A percentile compares a stretch with the other conserved stretches of the same genome.
phyloP scores from a whole-genome alignment of 2,888 invertebrate genomes.

The Charanyca ferruginea region DNA sequence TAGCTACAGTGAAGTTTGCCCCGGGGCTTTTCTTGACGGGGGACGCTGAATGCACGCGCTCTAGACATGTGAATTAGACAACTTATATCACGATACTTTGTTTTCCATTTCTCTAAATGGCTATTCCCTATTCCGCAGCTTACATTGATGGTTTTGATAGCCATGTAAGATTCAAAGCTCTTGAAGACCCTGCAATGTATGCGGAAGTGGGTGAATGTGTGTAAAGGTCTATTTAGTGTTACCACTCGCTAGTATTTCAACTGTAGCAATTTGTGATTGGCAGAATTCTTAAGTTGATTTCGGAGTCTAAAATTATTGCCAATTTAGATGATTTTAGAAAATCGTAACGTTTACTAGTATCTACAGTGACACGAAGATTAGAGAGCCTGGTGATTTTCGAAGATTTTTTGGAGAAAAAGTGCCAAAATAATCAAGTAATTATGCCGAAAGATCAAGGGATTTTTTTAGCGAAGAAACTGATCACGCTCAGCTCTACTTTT shows the following conservation, averaged over 20 bases:
- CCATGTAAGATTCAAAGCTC: background rate
- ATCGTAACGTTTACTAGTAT: conserved; percentile 67
- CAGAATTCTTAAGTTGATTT: conserved; percentile 74
- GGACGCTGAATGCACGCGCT: conserved; percentile 81
- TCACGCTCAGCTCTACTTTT: background rate
- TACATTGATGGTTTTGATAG: conserved; percentile 58
- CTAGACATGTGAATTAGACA: conserved; percentile 80
- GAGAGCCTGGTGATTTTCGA: conserved; percentile 33
- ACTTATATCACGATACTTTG: conserved; percentile 67
- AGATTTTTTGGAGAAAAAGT: conserved; percentile 20
- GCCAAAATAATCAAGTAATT: background rate
- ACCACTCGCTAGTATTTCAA: conserved; percentile 50
- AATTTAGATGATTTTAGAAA: conserved; percentile 76
- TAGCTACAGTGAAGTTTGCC: conserved; percentile 69
- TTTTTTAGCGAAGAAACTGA: background rate
- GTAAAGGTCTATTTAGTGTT: conserved; percentile 8
- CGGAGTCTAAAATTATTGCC: conserved; percentile 71
- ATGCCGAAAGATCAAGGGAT: background rate
- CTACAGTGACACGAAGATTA: conserved; percentile 74
- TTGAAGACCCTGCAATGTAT: conserved; percentile 49
- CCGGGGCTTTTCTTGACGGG: conserved; percentile 81
- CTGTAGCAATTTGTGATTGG: conserved; percentile 73
- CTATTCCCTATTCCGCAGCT: conserved; percentile 3
- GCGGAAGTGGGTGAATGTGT: background rate
- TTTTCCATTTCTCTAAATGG: conserved; percentile 39